Conservation (phyloP, 1,140 invertebrate species). For the Drosophila lacteicornis region DNA sequence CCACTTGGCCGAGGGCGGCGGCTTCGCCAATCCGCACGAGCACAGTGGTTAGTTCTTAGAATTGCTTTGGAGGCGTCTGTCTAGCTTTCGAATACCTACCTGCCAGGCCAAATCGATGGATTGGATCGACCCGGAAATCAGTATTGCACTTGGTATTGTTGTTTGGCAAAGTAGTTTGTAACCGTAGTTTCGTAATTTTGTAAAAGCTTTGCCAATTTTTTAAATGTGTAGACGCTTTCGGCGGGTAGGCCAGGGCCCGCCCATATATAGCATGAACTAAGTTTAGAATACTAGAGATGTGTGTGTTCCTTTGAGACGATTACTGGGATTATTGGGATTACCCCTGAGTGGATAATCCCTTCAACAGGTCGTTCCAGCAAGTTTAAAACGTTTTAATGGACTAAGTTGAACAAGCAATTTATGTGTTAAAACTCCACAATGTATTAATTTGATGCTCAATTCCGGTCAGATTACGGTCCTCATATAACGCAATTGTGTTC, state of each 20-base stretch:
- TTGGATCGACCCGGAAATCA: slow-evolving; percentile 35
- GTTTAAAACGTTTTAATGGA: slow-evolving; percentile 72
- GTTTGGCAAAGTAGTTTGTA: slow-evolving; percentile 70
- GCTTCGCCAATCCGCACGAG: slow-evolving; percentile 14
- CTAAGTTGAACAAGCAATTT: slow-evolving; percentile 70
- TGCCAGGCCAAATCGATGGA: slow-evolving; percentile 39
- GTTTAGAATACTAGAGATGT: slow-evolving; percentile 42
- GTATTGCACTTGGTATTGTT: slow-evolving; percentile 52
- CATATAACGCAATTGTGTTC: slow-evolving; percentile 59
- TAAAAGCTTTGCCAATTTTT: slow-evolving; percentile 74
- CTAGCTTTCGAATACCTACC: slow-evolving; percentile 42
- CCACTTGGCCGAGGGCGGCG: slow-evolving; percentile 36
- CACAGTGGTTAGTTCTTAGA: slow-evolving; percentile 78
- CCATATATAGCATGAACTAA: slow-evolving; percentile 32
- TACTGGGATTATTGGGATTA: not conserved
- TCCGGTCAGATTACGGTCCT: slow-evolving; percentile 28
- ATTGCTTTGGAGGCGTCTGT: slow-evolving; percentile 36
- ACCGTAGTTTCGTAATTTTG: slow-evolving; percentile 80
- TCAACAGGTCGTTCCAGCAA: slow-evolving; percentile 43
- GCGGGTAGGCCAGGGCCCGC: slow-evolving; percentile 39
- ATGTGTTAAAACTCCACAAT: slow-evolving; percentile 50
- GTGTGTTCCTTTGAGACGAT: slow-evolving; percentile 30
- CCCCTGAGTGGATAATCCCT: slow-evolving; percentile 36
- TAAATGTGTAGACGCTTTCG: slow-evolving; percentile 62
- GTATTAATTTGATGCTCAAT: slow-evolving; percentile 33